Evolutionary conservation across 2,888 invertebrate species (phyloP), one percentile per base, ranked within the genome.

Genomic region (Hartigia nigra): DNA sequence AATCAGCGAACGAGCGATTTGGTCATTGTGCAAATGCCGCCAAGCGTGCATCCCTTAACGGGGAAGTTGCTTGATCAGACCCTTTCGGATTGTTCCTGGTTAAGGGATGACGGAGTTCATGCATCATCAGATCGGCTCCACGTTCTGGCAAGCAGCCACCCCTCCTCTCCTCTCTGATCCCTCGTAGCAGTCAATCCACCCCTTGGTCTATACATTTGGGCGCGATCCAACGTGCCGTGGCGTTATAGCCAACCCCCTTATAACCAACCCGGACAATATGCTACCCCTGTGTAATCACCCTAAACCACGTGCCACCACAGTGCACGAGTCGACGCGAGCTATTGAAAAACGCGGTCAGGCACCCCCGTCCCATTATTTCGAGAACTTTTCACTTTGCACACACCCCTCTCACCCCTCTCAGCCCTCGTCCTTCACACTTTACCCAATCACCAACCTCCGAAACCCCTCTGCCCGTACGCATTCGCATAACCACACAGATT

Each of bases 271-370:
- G 85, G 85, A 87, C 89, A 88, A 90, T 90, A 89, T 89, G 88
- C 87, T 83, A 82, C 82, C 82, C 80, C 83, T 81, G 81, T 85
- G 86, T 88, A 88, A 90, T 90, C 89, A 87, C 87, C 87, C 88
- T 87, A 84, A 87, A 87, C 87, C 88, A 86, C 87, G 88, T 88
- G 88, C 86, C 85, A 79, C 81, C 81, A 77, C 80, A 80, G 76
- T 74, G 75, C 81, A 81, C 82, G 82, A 84, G 80, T 78, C 82
- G 83, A 82, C 77, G 76, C 79, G 83, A 84, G 79, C 84, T 83
- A 84, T 83, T 86, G 84, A 87, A 86, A 88, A 89, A 86, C 81
- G 82, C 85, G 86, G 84, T 86, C 84, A 82, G 80, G 83, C 84
- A 78, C 69, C 82, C 39, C 35, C 55, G 0, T 5, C 55, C 23